A percentile compares a stretch with the other conserved stretches of the same genome.
These are phyloP conservation scores for Cyprinella venusta DNA, from an alignment of 2,797 vertebrate species.

Conservation along the genomic window DNA sequence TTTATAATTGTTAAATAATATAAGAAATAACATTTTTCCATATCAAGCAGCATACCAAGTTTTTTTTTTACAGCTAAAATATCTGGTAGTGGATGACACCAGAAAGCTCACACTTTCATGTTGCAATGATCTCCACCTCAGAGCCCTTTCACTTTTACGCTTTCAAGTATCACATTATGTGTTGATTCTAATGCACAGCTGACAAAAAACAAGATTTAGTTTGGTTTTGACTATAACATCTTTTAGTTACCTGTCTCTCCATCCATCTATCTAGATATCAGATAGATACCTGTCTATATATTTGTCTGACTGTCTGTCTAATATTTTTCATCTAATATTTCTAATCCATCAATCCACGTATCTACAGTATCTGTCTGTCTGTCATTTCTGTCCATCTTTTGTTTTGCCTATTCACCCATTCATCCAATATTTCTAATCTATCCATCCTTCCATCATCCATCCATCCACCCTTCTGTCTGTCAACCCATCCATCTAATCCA, in stretches of 20 bases:
- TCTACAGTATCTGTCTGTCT: no score
- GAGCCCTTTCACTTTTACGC: not conserved
- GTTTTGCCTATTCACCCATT: not conserved
- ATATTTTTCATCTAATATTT: not conserved
- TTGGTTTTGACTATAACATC: not conserved
- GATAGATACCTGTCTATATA: not conserved
- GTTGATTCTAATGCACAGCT: not conserved
- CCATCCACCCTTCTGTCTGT: not conserved
- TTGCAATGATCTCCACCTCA: not conserved
- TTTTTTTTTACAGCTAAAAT: no score
- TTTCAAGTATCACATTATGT: not conserved
- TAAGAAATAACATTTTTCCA: no score
- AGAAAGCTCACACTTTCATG: not conserved
- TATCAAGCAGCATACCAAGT: not conserved
- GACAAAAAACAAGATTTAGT: not conserved
- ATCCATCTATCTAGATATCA: not conserved
- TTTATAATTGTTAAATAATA: not conserved
- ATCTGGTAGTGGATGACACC: not conserved
- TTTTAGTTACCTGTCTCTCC: not conserved
- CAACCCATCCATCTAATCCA: no score
- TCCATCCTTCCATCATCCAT: not conserved
- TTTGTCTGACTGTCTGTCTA: no score
- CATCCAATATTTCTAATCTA: not conserved
- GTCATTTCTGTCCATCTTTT: not conserved
- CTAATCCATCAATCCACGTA: no score